Evolutionary conservation across 92 coral and sea anemone genomes (phyloP).

Genomic region (Epizoanthus stellaris): DNA sequence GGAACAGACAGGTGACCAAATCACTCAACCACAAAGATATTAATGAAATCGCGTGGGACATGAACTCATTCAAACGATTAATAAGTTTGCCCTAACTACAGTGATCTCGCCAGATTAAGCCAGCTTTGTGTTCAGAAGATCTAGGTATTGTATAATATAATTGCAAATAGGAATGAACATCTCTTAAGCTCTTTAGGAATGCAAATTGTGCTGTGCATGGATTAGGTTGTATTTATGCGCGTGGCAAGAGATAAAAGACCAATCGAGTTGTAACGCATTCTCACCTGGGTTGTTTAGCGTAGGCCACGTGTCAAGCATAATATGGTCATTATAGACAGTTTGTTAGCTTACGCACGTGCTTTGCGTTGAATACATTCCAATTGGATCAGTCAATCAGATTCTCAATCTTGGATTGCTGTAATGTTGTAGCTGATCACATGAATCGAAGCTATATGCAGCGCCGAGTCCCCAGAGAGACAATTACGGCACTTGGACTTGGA

Average conservation of each 20-base stretch:
- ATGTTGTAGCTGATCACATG: too few species aligned
- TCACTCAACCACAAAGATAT: constrained; percentile 10
- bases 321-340: background rate
- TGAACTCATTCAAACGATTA: background rate
- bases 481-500: too few species aligned
- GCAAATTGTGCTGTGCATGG: constrained; percentile 17
- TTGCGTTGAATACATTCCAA: background rate
- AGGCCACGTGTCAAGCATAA: constrained; percentile 36
- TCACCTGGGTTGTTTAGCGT: constrained; percentile 26
- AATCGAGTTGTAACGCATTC: constrained; percentile 25
- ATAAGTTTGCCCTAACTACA: background rate
- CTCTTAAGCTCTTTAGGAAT: background rate
- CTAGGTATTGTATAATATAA: background rate
- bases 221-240: constrained; percentile 27
- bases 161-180: background rate
- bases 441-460: too few species aligned
- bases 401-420: too few species aligned
- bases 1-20: constrained; percentile 18
- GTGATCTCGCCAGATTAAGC: background rate
- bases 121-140: constrained; percentile 2
- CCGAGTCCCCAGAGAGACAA: too few species aligned
- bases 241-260: constrained; percentile 8
- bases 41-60: background rate
- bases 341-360: constrained; percentile 4
- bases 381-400: background rate